Conservation (phyloP, 2,888 invertebrate species). For the Zygaena filipendulae region DNA sequence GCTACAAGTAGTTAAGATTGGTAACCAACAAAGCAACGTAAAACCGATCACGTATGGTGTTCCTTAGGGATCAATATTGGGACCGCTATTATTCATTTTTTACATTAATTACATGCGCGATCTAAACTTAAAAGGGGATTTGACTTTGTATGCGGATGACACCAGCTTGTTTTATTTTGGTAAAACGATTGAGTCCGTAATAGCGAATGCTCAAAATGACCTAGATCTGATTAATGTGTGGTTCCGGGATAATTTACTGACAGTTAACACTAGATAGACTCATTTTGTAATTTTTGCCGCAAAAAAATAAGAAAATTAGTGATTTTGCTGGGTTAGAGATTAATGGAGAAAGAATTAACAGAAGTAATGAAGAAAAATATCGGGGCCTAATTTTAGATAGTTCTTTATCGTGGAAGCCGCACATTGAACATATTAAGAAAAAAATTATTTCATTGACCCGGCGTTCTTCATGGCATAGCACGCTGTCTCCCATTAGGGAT, state of each 20-base stretch:
- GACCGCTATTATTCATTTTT: no score
- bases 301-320: constrained; percentile 4
- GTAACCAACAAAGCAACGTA: no score
- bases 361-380: constrained; percentile 7
- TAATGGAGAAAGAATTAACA: constrained; percentile 6
- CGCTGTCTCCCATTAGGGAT: constrained; percentile 6
- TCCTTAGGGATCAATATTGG: no score
- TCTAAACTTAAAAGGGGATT: no score
- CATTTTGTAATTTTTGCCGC: constrained; percentile 7
- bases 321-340: no score
- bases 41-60: no score
- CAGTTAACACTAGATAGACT: constrained; percentile 6
- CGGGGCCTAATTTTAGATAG: constrained; percentile 6
- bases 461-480: constrained; percentile 4
- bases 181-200: no score
- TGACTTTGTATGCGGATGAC: no score
- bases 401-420: constrained; percentile 8
- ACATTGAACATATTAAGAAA: constrained; percentile 4
- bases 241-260: constrained; percentile 8
- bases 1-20: no score
- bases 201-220: constrained; percentile 6
- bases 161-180: no score
- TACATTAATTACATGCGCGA: no score
- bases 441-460: constrained; percentile 7
- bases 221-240: constrained; percentile 4